Percentiles rank a stretch among this genome's conserved stretches.
Conservation (phyloP, 1,140 invertebrate genomes). For the Hermatobates lingyangjiaoensis region DNA sequence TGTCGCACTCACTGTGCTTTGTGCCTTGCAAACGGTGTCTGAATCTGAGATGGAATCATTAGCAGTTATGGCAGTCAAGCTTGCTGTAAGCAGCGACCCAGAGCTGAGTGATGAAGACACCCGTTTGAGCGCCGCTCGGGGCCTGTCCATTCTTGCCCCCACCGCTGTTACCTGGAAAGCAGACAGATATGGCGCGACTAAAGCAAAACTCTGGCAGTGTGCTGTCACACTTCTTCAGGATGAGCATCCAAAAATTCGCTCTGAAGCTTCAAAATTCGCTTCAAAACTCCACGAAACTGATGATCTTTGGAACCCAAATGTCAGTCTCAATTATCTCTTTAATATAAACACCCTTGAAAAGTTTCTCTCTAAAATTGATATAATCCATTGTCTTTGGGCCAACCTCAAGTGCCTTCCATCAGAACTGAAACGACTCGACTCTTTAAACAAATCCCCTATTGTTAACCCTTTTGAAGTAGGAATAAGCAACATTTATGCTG, state of each 20-base stretch:
- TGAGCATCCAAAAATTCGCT: conserved; percentile 5
- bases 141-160: background rate
- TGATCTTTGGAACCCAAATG: conserved; percentile 3
- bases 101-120: background rate
- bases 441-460: background rate
- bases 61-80: background rate
- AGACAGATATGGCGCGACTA: conserved; percentile 1
- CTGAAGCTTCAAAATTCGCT: conserved; percentile 11
- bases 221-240: conserved; percentile 9
- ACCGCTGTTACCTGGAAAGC: background rate
- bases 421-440: background rate
- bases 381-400: conserved; percentile 1
- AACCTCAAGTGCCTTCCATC: background rate
- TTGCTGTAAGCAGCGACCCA: background rate
- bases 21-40: background rate
- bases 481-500: background rate
- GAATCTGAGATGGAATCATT: background rate
- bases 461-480: background rate
- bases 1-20: background rate
- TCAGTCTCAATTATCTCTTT: conserved; percentile 1
- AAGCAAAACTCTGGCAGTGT: conserved; percentile 3
- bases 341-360: background rate
- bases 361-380: background rate
- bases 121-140: background rate
- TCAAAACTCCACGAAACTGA: background rate